These are phyloP conservation scores for Nothoprocta pentlandii DNA, from an alignment of 2,113 vertebrate genomes.

Conservation along the genomic window DNA sequence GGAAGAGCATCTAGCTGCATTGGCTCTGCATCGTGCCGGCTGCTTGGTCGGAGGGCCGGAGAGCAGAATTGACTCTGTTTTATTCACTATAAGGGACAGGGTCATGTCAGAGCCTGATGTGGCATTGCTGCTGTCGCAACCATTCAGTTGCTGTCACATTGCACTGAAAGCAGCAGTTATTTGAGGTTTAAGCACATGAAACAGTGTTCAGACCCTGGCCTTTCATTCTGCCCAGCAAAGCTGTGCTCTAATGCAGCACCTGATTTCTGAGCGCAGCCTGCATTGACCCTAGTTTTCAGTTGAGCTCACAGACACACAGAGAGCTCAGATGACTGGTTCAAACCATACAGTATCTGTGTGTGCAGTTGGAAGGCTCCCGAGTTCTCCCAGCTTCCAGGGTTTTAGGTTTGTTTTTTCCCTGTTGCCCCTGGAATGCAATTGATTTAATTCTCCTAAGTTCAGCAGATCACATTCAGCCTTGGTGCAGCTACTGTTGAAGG, in stretches of 20 bases:
- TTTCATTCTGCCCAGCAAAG: neutral
- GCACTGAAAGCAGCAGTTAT: neutral
- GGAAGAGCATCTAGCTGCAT: fast-evolving
- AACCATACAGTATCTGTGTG: neutral
- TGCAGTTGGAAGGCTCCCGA: constrained; percentile 7
- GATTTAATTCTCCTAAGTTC: constrained; percentile 42
- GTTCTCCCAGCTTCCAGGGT: constrained; percentile 32
- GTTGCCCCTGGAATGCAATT: neutral
- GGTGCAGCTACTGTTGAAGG: neutral
- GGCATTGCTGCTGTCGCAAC: neutral
- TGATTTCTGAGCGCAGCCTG: neutral
- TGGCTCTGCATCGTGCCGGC: fast-evolving
- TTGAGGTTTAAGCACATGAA: neutral
- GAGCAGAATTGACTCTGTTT: neutral
- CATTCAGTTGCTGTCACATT: neutral
- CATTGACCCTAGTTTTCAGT: neutral
- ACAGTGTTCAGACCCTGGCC: neutral
- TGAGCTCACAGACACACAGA: neutral
- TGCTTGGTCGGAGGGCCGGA: neutral
- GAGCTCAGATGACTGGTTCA: neutral
- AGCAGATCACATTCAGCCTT: constrained; percentile 1
- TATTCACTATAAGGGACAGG: neutral
- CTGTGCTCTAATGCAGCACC: fast-evolving
- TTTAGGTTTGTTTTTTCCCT: constrained; percentile 2
- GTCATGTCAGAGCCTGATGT: neutral